Percentiles rank a stretch among this genome's conserved stretches.
phyloP scores from a whole-genome alignment of 92 coral and sea anemone species.

The Umimayanthus chanpuru region DNA sequence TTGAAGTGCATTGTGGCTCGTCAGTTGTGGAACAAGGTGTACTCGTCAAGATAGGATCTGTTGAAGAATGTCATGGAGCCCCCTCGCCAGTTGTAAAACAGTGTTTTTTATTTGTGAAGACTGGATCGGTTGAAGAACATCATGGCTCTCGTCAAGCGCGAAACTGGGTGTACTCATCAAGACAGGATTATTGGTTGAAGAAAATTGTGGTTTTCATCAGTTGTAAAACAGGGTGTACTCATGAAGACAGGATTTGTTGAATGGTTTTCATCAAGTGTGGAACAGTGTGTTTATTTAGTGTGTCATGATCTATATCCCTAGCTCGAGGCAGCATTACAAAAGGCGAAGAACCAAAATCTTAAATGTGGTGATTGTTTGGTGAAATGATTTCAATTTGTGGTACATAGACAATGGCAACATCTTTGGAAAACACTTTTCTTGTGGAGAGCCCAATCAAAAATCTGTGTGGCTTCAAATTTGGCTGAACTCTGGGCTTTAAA shows the following conservation, averaged over 20 bases:
- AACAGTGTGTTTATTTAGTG: not conserved
- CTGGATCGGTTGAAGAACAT: not conserved
- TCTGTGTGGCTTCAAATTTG: constrained; percentile 44
- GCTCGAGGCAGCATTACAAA: not conserved
- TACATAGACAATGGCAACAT: constrained; percentile 4
- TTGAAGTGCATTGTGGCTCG: not conserved
- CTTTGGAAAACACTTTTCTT: constrained; percentile 6
- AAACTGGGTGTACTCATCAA: not conserved
- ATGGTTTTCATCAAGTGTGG: constrained; percentile 30
- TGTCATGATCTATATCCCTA: constrained; percentile 11
- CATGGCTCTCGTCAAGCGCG: not conserved
- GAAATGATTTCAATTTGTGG: constrained; percentile 21
- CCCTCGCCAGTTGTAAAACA: not conserved
- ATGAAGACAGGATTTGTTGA: not conserved
- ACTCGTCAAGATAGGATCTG: not conserved
- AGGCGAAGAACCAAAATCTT: constrained; percentile 18
- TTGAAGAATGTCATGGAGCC: not conserved
- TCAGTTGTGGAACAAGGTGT: not conserved
- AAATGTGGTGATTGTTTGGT: constrained; percentile 3
- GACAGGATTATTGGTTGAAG: not conserved
- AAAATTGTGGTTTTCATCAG: not conserved
- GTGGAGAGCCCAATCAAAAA: constrained; percentile 43
- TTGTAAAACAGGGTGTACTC: not conserved
- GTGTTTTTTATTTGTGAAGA: not conserved
- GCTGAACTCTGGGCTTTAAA: constrained; percentile 33